A percentile compares a stretch with the other conserved stretches of the same genome.
Conservation (phyloP, 2,797 vertebrate genomes). For the Rachycentron canadum region DNA sequence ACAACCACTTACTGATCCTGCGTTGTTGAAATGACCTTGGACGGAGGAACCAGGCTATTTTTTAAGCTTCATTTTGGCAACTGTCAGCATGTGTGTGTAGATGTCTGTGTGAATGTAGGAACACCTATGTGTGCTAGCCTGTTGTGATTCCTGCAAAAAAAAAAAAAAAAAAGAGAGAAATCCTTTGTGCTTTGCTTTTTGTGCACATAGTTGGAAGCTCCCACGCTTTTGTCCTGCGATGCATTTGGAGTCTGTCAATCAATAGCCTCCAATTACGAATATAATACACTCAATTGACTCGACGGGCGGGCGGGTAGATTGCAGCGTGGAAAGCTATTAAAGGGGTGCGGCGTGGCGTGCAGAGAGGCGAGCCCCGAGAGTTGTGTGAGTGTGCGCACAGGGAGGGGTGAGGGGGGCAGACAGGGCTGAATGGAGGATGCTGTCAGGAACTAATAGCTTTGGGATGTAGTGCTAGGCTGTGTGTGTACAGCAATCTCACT, state of each 20-base stretch:
- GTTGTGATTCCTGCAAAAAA: constrained; percentile 27
- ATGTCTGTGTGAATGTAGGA: constrained; percentile 23
- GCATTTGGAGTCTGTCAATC: constrained; percentile 79
- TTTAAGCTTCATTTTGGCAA: constrained; percentile 60
- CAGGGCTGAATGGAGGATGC: constrained; percentile 76
- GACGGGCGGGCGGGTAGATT: constrained; percentile 73
- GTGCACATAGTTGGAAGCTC: constrained; percentile 58
- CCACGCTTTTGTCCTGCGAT: constrained; percentile 68
- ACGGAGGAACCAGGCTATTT: constrained; percentile 32
- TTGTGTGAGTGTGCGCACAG: constrained; percentile 40
- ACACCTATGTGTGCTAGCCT: constrained; percentile 4
- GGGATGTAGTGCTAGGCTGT: constrained; percentile 76
- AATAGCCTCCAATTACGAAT: constrained; percentile 83
- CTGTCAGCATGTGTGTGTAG: constrained; percentile 52
- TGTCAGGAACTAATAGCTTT: constrained; percentile 83
- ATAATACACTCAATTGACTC: constrained; percentile 84
- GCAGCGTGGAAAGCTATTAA: constrained; percentile 83
- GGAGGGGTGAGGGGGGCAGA: constrained; percentile 41
- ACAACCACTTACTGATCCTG: constrained; percentile 55
- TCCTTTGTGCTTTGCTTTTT: constrained; percentile 62
- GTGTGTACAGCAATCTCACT: constrained; percentile 78
- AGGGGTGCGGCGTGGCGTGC: constrained; percentile 67
- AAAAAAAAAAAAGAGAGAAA: constrained; percentile 24
- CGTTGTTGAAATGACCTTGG: constrained; percentile 68
- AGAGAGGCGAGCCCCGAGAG: constrained; percentile 67